Conservation (phyloP, 1,140 invertebrate species). For the Nymphalis io region DNA sequence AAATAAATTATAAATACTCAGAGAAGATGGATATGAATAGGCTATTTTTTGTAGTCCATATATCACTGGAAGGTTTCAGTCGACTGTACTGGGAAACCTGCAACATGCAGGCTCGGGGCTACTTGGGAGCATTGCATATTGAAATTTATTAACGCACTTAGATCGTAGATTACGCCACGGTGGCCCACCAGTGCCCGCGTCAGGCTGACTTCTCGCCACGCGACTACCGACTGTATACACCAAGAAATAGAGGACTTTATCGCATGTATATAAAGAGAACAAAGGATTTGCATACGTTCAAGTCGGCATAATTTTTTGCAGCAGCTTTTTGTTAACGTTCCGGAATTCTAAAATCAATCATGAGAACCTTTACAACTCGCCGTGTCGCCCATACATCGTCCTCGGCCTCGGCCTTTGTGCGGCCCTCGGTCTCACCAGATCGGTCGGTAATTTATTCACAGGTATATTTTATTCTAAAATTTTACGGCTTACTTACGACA, state of each 20-base stretch:
- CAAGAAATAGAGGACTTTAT: background rate
- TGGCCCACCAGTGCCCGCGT: background rate
- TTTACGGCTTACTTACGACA: slow-evolving; percentile 7
- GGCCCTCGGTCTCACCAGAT: slow-evolving; percentile 8
- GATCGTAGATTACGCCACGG: slow-evolving; percentile 33
- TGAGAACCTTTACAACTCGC: slow-evolving; percentile 39
- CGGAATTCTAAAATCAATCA: slow-evolving; percentile 51
- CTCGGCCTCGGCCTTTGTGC: slow-evolving; percentile 13
- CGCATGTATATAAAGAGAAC: slow-evolving; percentile 18
- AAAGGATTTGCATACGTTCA: slow-evolving; percentile 53
- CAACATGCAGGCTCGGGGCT: slow-evolving; percentile 13
- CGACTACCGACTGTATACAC: background rate
- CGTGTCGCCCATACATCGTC: slow-evolving; percentile 21
- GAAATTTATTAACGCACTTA: slow-evolving; percentile 47
- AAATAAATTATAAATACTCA: background rate
- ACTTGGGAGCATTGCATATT: slow-evolving; percentile 36
- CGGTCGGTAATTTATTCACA: slow-evolving; percentile 30
- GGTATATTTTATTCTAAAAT: slow-evolving; percentile 19
- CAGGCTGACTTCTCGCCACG: background rate
- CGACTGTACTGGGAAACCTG: slow-evolving; percentile 34
- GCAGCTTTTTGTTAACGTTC: slow-evolving; percentile 42
- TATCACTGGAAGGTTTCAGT: background rate
- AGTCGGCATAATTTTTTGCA: slow-evolving; percentile 46
- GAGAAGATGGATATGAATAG: background rate
- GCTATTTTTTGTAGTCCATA: background rate